These are phyloP conservation scores for Homarus gammarus DNA, from an alignment of 2,888 invertebrate species.

Conservation along the genomic window DNA sequence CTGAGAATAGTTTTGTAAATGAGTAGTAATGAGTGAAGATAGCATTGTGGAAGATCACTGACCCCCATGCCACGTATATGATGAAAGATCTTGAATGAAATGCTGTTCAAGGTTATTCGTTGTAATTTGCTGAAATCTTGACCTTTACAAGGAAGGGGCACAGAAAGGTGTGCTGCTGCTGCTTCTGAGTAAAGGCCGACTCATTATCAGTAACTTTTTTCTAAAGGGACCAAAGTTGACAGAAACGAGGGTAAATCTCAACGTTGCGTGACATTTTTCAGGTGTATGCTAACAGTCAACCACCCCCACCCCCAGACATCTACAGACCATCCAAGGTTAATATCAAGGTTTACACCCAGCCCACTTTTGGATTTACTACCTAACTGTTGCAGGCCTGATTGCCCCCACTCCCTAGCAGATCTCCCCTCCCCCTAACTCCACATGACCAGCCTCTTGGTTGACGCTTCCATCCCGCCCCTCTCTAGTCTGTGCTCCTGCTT, in stretches of 20 bases:
- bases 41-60: slow-evolving; percentile 42
- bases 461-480: slow-evolving; percentile 46
- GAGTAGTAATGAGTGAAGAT: slow-evolving; percentile 58
- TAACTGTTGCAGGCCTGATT: slow-evolving; percentile 71
- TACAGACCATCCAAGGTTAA: slow-evolving; percentile 76
- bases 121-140: slow-evolving; percentile 8
- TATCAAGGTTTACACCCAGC: slow-evolving; percentile 67
- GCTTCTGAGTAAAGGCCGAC: slow-evolving; percentile 26
- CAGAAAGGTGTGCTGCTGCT: neutral
- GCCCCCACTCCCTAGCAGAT: slow-evolving; percentile 57
- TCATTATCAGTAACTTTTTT: slow-evolving; percentile 12
- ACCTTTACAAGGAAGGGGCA: slow-evolving; percentile 29
- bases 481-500: slow-evolving; percentile 45
- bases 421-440: slow-evolving; percentile 35
- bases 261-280: slow-evolving; percentile 71
- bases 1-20: slow-evolving; percentile 60
- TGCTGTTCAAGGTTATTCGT: neutral
- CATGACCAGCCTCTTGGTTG: slow-evolving; percentile 40
- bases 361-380: slow-evolving; percentile 65
- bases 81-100: neutral
- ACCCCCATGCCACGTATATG: slow-evolving; percentile 33
- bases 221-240: slow-evolving; percentile 1
- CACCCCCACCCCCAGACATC: slow-evolving; percentile 75
- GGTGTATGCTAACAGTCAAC: slow-evolving; percentile 75
- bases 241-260: slow-evolving; percentile 46